phyloP scores from a whole-genome alignment of 2,113 vertebrate species.

The Muntiacus muntjak region DNA sequence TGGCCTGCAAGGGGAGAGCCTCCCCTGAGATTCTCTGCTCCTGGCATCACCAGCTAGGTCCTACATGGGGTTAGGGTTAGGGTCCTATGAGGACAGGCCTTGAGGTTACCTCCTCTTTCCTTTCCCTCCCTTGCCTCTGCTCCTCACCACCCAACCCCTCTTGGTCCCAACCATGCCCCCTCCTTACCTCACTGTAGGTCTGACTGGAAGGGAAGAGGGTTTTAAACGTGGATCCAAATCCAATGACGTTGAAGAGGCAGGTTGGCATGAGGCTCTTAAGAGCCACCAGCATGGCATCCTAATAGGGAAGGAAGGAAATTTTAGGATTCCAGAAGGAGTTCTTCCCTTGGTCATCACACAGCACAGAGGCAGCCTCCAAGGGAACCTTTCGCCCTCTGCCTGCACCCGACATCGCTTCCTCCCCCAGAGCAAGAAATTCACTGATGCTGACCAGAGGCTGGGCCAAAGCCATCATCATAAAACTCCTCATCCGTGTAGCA shows the following conservation, averaged over 20 bases:
- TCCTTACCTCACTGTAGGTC: constrained; percentile 89
- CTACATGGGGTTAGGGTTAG: rapidly evolving
- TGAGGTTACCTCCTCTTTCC: not conserved
- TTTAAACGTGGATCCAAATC: constrained; percentile 94
- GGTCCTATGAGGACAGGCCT: not conserved
- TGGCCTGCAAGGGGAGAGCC: not conserved
- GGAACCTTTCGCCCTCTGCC: not conserved
- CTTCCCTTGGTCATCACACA: not conserved
- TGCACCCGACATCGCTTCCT: not conserved
- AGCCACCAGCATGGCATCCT: constrained; percentile 93
- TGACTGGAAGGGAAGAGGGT: constrained; percentile 90
- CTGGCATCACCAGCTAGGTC: not conserved
- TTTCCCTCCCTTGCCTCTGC: not conserved
- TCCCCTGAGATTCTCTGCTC: not conserved
- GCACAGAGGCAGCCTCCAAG: not conserved
- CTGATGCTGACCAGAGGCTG: not conserved
- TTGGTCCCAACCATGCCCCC: not conserved
- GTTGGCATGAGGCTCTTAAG: constrained; percentile 93
- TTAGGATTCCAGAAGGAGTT: not conserved
- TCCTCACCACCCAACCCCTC: not conserved
- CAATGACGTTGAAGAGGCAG: constrained; percentile 92
- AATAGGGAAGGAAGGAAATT: not conserved
- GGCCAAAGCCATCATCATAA: not conserved
- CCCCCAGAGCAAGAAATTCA: not conserved
- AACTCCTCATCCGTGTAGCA: not conserved